Base-by-base conservation (phyloP, 1,140 invertebrate genomes). In the Antheraea mylitta region DNA sequence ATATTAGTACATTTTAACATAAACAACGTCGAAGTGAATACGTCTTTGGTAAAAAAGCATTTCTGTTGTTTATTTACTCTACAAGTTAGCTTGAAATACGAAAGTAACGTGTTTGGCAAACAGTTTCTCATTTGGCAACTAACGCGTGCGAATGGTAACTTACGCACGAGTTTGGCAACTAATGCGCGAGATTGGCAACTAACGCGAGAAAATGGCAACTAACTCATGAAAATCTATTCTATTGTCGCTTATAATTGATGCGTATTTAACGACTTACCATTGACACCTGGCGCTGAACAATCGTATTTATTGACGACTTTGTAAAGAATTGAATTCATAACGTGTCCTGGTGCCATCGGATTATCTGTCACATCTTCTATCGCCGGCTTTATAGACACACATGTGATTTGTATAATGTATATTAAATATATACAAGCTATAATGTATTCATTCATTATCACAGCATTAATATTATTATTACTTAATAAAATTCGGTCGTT, bases 231-330 rank as follows among this genome's bases (percentile, higher is more conserved):
- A 53, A 53, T 16, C 0, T 11, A 53, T 1, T 53, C 11, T 7
- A 0, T 42, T 10, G 11, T 4, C 2, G 38, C 3, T 42, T 10
- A 42, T 7, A 42, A 3, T 42, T 42, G 8, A 42, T 11, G 7
- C 7, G 38, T 42, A 10, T 42, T 42, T 18, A 42, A 65, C 3
- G 10, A 71, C 75, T 74, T 61, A 77, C 75, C 67, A n/a, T 64
- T 19, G 6, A 68, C 38, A 64, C 58, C 11, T 3, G 64, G 59
- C 58, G 58, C n/a, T 3, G 18, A 18, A 64, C 75, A 74, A n/a
- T 70, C 48, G 64, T 74, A 77, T 64, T 72, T 74, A 18, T 72
- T 71, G 13, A 71, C 59, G 0, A 70, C 66, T 38, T 70, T 71
- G 58, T 77, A 70, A 9, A 77, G 18, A 30, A 36, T 58, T 0